Percentiles rank a stretch among this genome's conserved stretches.
Evolutionary conservation across 2,797 vertebrate genomes (phyloP).

Genomic region (Babyrousa celebensis): DNA sequence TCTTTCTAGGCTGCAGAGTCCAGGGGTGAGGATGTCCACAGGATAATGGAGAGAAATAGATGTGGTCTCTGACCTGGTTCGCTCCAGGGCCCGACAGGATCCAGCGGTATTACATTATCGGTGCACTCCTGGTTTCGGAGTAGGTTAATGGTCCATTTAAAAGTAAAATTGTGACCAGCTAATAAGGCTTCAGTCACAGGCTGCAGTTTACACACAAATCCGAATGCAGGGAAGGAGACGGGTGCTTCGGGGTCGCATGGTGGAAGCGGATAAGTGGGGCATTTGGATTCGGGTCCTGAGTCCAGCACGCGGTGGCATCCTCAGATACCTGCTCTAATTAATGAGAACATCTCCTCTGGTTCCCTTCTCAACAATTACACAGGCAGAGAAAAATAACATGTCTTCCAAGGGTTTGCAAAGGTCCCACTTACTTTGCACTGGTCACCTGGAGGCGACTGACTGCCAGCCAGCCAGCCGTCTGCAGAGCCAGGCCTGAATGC

Average conservation of each 20-base stretch:
- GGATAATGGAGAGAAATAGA: conserved; percentile 76
- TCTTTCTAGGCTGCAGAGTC: not conserved
- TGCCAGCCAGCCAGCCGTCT: conserved; percentile 27
- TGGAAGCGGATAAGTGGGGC: conserved; percentile 87
- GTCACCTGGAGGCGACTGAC: conserved; percentile 78
- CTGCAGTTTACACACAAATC: conserved; percentile 88
- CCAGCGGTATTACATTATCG: conserved; percentile 65
- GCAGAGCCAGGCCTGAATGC: not conserved
- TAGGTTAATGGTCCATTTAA: conserved; percentile 89
- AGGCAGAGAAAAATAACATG: conserved; percentile 87
- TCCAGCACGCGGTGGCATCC: conserved; percentile 82
- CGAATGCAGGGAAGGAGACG: conserved; percentile 73
- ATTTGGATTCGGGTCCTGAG: conserved; percentile 89
- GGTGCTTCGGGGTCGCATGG: conserved; percentile 81
- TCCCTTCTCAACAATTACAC: conserved; percentile 88
- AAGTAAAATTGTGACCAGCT: conserved; percentile 89
- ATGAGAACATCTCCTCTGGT: conserved; percentile 88
- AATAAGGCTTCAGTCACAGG: conserved; percentile 88
- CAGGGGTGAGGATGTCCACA: not conserved
- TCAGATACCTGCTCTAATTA: conserved; percentile 90
- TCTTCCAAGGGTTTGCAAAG: conserved; percentile 87
- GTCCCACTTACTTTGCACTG: conserved; percentile 75
- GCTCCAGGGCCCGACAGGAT: conserved; percentile 68
- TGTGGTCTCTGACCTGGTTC: conserved; percentile 77
- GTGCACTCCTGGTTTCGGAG: conserved; percentile 70